Base-by-base conservation (phyloP, 2,113 vertebrate genomes). In the Ceyx melanurus region DNA sequence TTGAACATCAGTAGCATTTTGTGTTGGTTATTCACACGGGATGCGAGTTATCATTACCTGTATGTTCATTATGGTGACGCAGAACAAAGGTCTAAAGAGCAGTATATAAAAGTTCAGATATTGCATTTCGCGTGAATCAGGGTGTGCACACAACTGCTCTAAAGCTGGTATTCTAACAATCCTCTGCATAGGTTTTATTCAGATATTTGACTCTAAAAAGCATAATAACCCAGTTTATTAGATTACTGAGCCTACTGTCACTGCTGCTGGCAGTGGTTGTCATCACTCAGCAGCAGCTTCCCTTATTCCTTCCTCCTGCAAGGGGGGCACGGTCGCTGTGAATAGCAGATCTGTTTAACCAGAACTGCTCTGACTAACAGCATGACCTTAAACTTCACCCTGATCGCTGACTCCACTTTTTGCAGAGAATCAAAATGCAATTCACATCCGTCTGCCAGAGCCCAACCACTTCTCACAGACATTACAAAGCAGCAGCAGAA, bases 271-370 rank as follows among this genome's bases (percentile, higher is more conserved):
- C 94, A 94, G 87, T 0, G 2, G 43, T 72, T 97, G 93, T 96
- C 96, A 96, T 92, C 95, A 75, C 89, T 93, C 33, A 1, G 87
- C 95, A 96, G 90, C 92, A 91, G 82, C 82, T 82, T 93, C 89
- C 95, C 72, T 80, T 77, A 50, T 85, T 92, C 83, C 67, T 74
- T 86, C 74, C 84, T 61, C 53, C 13, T 58, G 75, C 37, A 91
- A 89, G 71, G 56, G 37, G 43, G 16, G 62, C 67, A 84, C 25
- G 0, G 0, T 5, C 62, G 37, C 60, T 0, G 10, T 95, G 75
- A 95, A 95, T 74, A 74, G 92, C 89, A 53, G 89, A 72, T 93
- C 91, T 94, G 91, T 94, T 67, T 86, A 56, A 92, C 72, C 57
- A 5, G 94, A 94, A 94, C 94, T 72, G 68, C 85, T 74, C 89